Conservation (phyloP, 1,140 invertebrate species). For the Sipha flava region DNA sequence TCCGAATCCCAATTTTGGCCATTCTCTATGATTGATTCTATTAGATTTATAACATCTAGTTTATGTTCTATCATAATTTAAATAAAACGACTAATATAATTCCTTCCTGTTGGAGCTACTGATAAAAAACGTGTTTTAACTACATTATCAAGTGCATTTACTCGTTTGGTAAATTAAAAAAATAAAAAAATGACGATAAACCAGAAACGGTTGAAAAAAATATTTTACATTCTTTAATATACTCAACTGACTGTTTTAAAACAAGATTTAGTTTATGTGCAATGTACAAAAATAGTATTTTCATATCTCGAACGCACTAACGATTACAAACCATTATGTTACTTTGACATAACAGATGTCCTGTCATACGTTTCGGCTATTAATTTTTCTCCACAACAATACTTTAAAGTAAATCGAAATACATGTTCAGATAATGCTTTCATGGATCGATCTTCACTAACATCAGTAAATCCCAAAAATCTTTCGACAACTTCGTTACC, state of each 20-base stretch:
- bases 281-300: slow-evolving; percentile 35
- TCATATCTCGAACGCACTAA: not conserved
- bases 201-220: slow-evolving; percentile 29
- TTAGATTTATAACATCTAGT: no score
- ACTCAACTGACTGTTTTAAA: slow-evolving; percentile 35
- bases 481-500: slow-evolving; percentile 38
- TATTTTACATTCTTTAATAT: slow-evolving; percentile 35
- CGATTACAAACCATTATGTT: slow-evolving; percentile 14
- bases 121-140: slow-evolving; percentile 21
- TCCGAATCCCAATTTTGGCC: not conserved
- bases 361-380: slow-evolving; percentile 34
- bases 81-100: slow-evolving; percentile 9
- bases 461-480: no score
- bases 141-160: no score
- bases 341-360: slow-evolving; percentile 22
- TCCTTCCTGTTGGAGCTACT: slow-evolving; percentile 29
- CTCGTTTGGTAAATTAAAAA: slow-evolving; percentile 33
- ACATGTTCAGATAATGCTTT: not conserved
- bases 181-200: slow-evolving; percentile 35
- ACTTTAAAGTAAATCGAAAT: not conserved
- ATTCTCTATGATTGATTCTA: not conserved
- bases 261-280: slow-evolving; percentile 36
- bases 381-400: not conserved
- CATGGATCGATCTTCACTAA: not conserved
- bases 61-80: no score